Evolutionary conservation across 2,797 vertebrate species (phyloP).

Genomic region (Heteromormyrus szaboi): DNA sequence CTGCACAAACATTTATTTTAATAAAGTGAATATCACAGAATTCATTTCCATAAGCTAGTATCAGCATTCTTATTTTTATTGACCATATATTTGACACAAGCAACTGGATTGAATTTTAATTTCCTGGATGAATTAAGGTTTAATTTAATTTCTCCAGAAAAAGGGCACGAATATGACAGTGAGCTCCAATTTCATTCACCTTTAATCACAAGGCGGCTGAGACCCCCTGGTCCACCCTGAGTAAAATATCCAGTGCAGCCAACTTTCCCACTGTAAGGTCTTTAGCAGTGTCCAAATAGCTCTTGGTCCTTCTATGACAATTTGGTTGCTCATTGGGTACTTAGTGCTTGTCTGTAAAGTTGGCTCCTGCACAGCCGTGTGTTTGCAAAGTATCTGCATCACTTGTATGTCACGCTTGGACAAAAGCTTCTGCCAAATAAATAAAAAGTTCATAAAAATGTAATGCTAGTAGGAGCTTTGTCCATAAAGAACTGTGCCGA

Average conservation of each 20-base stretch:
- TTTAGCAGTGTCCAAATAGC: not conserved
- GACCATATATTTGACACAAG: not conserved
- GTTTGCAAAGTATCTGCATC: not conserved
- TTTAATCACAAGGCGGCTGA: not conserved
- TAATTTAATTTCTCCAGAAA: not conserved
- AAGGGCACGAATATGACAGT: not conserved
- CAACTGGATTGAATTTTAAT: not conserved
- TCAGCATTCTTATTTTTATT: not conserved
- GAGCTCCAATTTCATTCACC: not conserved
- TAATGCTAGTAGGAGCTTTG: not conserved
- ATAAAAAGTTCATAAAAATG: not conserved
- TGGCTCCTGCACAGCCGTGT: not conserved
- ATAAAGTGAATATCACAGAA: not conserved
- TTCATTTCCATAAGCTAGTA: not conserved
- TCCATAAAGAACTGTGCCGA: not conserved
- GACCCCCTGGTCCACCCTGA: not conserved
- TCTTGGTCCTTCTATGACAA: not conserved
- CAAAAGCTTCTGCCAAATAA: not conserved
- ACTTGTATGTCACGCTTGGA: not conserved
- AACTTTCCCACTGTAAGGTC: not conserved
- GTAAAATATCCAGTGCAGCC: not conserved
- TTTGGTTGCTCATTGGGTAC: not conserved
- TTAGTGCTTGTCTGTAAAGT: not conserved
- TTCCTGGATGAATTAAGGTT: not conserved
- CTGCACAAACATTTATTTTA: not conserved